These are phyloP conservation scores for Sardina pilchardus DNA, from an alignment of 2,113 vertebrate species.

Conservation along the genomic window DNA sequence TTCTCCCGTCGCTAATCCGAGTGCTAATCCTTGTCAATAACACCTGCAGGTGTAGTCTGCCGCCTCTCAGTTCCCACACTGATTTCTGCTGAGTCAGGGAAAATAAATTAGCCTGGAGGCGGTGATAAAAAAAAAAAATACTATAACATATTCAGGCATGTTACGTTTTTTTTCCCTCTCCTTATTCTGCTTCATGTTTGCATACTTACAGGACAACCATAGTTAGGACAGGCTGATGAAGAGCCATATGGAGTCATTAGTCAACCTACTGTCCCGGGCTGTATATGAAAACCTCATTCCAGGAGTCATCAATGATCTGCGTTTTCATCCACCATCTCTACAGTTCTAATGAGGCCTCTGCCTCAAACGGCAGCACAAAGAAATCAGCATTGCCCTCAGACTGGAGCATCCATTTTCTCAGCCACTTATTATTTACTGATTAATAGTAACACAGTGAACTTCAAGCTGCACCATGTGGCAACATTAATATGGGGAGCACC, in stretches of 20 bases:
- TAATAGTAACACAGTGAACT: conserved; percentile 68
- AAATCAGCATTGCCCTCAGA: conserved; percentile 70
- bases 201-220: neutral
- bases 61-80: neutral
- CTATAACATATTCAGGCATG: neutral
- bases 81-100: neutral
- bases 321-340: conserved; percentile 68
- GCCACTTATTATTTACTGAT: conserved; percentile 76
- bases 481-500: conserved; percentile 69
- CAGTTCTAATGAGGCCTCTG: conserved; percentile 72
- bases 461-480: conserved; percentile 59
- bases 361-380: conserved; percentile 63
- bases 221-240: neutral
- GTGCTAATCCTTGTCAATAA: conserved; percentile 14
- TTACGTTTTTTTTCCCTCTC: neutral
- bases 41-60: conserved; percentile 5
- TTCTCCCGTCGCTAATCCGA: conserved; percentile 6
- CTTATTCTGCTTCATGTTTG: neutral
- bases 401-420: conserved; percentile 71
- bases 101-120: neutral
- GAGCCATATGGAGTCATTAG: neutral
- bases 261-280: neutral
- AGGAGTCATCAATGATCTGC: conserved; percentile 57
- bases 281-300: conserved; percentile 14
- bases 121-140: too few species aligned